A percentile compares a stretch with the other conserved stretches of the same genome.
Conservation (phyloP, 2,113 vertebrate genomes). For the Erpornis zantholeuca region DNA sequence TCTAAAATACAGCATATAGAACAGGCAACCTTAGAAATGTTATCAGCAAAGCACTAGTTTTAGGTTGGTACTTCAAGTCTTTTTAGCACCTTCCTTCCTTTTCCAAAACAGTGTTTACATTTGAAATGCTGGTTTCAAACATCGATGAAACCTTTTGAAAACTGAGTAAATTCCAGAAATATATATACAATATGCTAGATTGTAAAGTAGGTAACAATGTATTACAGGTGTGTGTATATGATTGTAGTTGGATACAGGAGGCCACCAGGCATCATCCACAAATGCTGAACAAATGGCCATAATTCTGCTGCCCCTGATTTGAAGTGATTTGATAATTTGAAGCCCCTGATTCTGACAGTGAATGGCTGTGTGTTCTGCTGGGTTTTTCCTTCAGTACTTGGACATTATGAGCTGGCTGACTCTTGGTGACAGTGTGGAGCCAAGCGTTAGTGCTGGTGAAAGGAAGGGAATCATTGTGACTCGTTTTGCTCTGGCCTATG, state of each 20-base stretch:
- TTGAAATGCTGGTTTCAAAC: background rate
- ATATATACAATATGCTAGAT: background rate
- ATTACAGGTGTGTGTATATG: fast-evolving
- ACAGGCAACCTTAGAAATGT: background rate
- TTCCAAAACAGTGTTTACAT: background rate
- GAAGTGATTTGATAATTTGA: no score
- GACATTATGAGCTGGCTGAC: background rate
- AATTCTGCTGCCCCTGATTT: background rate
- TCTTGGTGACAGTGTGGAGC: background rate
- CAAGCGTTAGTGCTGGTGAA: background rate
- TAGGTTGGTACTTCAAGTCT: background rate
- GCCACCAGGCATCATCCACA: background rate
- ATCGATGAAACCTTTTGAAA: background rate
- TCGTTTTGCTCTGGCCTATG: background rate
- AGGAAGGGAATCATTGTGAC: background rate
- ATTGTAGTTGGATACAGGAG: background rate
- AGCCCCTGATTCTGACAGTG: background rate
- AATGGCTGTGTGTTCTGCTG: background rate
- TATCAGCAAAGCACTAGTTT: background rate
- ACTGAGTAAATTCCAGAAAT: background rate
- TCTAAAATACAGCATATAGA: background rate
- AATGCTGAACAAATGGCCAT: background rate
- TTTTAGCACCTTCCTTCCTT: background rate
- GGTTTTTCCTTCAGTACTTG: background rate
- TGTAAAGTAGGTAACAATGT: background rate